Percentiles rank a stretch among this genome's conserved stretches.
Evolutionary conservation across 2,888 invertebrate species (phyloP).

Genomic region (Bombyx huttoni): DNA sequence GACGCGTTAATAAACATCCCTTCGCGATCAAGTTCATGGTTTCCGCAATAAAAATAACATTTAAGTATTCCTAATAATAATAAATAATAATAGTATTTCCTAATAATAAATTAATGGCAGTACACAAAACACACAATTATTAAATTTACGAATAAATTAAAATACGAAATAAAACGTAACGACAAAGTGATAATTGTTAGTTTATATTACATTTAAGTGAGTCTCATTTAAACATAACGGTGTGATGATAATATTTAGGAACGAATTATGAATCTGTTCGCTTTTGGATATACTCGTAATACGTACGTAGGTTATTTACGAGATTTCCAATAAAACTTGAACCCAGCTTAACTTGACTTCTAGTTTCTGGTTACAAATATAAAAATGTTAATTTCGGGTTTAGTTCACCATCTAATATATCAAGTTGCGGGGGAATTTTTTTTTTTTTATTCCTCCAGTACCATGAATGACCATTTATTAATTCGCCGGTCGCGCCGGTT

Average conservation of each 20-base stretch:
- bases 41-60: no score
- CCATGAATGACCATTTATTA: slow-evolving; percentile 40
- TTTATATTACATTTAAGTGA: neutral
- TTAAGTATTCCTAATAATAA: no score
- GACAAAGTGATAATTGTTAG: no score
- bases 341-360: slow-evolving; percentile 5
- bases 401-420: slow-evolving; percentile 31
- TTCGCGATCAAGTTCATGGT: no score
- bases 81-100: no score
- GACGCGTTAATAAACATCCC: no score
- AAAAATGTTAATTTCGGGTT: slow-evolving; percentile 12
- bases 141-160: no score
- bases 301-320: slow-evolving; percentile 3
- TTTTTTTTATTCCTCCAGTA: slow-evolving; percentile 21
- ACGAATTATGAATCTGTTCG: slow-evolving; percentile 1
- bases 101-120: no score
- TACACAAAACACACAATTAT: no score
- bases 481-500: slow-evolving; percentile 47
- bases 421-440: slow-evolving; percentile 38
- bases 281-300: neutral
- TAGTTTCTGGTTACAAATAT: slow-evolving; percentile 9
- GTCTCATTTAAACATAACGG: neutral
- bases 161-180: no score
- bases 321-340: slow-evolving; percentile 1
- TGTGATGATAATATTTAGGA: neutral